Conservation (phyloP, 2,113 vertebrate species). For the Tachysurus fulvidraco region DNA sequence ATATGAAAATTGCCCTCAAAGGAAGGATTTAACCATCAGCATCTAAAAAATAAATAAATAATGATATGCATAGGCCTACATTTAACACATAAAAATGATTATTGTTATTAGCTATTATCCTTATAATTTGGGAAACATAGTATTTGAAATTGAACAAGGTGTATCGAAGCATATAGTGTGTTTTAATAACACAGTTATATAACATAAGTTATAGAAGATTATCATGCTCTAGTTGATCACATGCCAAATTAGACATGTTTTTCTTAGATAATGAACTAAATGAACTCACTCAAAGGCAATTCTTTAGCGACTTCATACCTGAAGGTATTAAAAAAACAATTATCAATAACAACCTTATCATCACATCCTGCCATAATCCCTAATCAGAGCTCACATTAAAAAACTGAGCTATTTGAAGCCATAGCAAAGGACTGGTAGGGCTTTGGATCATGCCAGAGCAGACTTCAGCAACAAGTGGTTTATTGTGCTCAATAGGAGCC, state of each 20-base stretch:
- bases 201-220: background rate
- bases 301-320: background rate
- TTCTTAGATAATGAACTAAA: background rate
- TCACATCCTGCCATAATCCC: conserved; percentile 24
- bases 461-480: conserved; percentile 42
- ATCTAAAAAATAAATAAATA: background rate
- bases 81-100: background rate
- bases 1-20: background rate
- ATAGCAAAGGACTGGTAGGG: conserved; percentile 19
- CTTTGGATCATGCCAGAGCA: conserved; percentile 43
- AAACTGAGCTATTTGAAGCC: conserved; percentile 34
- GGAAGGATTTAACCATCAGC: background rate
- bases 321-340: conserved; percentile 12
- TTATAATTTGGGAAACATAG: too few species aligned
- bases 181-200: background rate
- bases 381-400: conserved; percentile 26
- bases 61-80: background rate
- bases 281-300: conserved; percentile 33
- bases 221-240: background rate
- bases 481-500: conserved; percentile 43
- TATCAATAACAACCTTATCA: conserved; percentile 27
- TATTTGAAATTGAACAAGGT: background rate
- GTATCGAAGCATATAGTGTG: background rate
- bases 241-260: background rate
- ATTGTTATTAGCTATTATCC: background rate